Evolutionary conservation across 35 echinoderm and acorn worm genomes (phyloP).

Genomic region (Nesometra sesokonis): DNA sequence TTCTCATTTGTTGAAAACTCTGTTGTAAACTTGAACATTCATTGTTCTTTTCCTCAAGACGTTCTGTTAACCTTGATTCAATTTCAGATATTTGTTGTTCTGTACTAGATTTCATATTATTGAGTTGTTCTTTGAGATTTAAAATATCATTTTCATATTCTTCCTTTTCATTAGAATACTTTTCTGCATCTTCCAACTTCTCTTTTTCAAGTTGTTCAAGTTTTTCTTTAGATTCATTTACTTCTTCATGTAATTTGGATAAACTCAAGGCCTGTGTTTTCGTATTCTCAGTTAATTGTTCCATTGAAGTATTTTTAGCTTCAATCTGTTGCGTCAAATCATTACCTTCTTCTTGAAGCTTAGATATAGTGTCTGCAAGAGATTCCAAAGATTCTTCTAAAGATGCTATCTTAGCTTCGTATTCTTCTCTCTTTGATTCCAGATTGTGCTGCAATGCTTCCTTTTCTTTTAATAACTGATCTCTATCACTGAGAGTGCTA

Average conservation of each 20-base stretch:
- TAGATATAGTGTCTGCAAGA: not conserved
- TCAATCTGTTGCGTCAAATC: not conserved
- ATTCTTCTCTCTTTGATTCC: slow-evolving; percentile 63
- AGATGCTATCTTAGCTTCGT: slow-evolving; percentile 42
- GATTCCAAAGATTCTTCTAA: not conserved
- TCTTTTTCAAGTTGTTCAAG: not conserved
- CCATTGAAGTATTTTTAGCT: not conserved
- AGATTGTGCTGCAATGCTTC: slow-evolving; percentile 69
- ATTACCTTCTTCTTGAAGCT: not conserved
- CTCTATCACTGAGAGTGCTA: not conserved
- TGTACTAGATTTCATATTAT: not conserved
- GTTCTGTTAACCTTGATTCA: not conserved
- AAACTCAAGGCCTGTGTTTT: slow-evolving; percentile 11
- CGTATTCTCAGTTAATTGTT: not conserved
- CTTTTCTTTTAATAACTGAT: slow-evolving; percentile 61
- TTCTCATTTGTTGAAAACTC: not conserved
- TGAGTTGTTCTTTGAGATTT: not conserved
- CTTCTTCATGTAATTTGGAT: slow-evolving; percentile 15
- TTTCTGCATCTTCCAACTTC: not conserved
- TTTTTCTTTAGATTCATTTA: not conserved
- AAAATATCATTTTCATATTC: not conserved
- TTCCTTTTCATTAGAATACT: not conserved
- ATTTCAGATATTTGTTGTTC: not conserved
- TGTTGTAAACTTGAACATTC: not conserved
- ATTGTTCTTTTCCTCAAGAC: not conserved